Base-by-base conservation (phyloP, 2,888 invertebrate genomes). In the Cistogaster globosa region DNA sequence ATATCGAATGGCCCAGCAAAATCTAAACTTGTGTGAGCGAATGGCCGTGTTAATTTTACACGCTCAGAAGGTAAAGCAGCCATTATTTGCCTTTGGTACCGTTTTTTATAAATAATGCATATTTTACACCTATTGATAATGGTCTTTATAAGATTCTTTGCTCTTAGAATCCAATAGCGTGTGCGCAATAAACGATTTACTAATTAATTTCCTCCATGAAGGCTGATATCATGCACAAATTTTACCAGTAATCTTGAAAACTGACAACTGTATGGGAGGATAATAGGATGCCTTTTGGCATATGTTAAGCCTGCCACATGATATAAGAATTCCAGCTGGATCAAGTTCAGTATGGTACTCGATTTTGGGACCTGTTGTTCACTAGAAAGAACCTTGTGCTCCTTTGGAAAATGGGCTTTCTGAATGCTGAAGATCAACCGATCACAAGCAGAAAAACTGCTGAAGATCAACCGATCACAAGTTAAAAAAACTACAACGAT, bases 181-280 rank as follows among this genome's bases (percentile, higher is more conserved):
- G 67, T 32, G n/a, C 51, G 26, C n/a, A 9, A 67, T 4, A 51
- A n/a, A 9, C 67, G 9, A 9, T 48, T 18, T 1, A 71, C 58
- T 0, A 71, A 22, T 7, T 71, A 1, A 45, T 71, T 71, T n/a
- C 45, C 58, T 16, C 58, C 45, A 26, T 58, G 45, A 16, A 71
- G 45, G 26, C n/a, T 45, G 26, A 71, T 58, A 2, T 71, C 36
- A 18, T 71, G 57, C 0, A 71, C 26, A 58, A 71, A 71, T n/a
- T 58, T 58, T 0, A 71, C 26, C 11, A 71, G 9, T 18, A 71
- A n/a, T 0, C 71, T 22, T 0, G 58, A 58, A 36, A 18, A 71
- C 32, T 58, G 45, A 42, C 57, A 57, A 18, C 45, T 71, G 38
- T 58, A 71, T 0, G 71, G 58, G 22, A 71, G n/a, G 12, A 71